Conservation (phyloP, 2,113 vertebrate genomes). For the Struthidea cinerea region DNA sequence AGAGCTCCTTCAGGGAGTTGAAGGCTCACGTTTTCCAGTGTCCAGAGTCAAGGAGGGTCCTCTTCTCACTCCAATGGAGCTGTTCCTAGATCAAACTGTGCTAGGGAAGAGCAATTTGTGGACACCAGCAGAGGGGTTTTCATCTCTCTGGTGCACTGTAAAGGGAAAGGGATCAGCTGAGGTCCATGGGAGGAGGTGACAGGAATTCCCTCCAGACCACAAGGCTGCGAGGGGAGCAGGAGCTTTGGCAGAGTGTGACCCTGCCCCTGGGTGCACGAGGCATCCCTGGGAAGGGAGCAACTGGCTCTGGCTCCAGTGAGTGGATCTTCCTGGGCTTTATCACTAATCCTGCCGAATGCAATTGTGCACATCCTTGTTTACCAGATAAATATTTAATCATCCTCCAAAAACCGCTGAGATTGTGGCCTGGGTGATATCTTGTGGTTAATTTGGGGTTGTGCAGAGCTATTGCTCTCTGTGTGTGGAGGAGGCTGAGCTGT, state of each 20-base stretch:
- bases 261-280: fast-evolving
- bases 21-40: neutral
- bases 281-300: neutral
- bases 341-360: neutral
- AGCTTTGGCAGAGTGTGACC: neutral
- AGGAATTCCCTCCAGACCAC: neutral
- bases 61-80: neutral
- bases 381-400: neutral
- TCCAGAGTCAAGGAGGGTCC: neutral
- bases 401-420: neutral
- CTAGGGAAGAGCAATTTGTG: neutral
- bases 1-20: neutral
- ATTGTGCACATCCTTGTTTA: neutral
- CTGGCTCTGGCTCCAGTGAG: neutral
- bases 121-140: neutral
- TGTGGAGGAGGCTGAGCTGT: neutral
- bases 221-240: neutral
- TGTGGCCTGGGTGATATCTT: neutral
- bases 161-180: neutral
- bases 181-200: neutral
- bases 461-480: neutral
- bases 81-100: neutral
- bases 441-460: neutral
- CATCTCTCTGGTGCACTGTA: neutral
- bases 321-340: neutral